Conservation (phyloP, 92 coral and sea anemone genomes). For the Paragorgia papillata region DNA sequence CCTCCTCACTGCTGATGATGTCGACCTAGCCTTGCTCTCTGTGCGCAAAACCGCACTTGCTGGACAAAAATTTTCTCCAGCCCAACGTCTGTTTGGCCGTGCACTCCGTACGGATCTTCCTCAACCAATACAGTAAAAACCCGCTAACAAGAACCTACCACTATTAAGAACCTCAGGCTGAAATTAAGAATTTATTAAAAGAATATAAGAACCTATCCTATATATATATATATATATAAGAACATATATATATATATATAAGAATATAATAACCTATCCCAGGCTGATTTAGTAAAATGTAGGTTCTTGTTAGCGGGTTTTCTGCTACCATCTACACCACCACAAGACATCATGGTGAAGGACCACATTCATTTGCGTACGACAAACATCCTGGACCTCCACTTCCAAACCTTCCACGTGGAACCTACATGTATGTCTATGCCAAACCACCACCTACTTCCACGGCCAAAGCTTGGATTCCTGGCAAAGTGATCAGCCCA, state of each 20-base stretch:
- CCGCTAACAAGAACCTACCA: too few species aligned
- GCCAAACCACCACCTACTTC: slow-evolving; percentile 62
- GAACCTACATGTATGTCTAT: slow-evolving; percentile 51
- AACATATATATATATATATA: too few species aligned
- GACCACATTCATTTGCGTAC: slow-evolving; percentile 41
- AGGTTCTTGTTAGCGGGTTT: too few species aligned
- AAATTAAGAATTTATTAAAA: too few species aligned
- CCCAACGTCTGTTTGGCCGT: slow-evolving; percentile 41
- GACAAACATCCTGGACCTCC: slow-evolving; percentile 55
- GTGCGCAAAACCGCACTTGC: slow-evolving; percentile 59
- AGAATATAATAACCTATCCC: too few species aligned
- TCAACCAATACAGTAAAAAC: too few species aligned
- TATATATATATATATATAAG: too few species aligned
- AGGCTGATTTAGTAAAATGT: too few species aligned
- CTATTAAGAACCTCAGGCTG: too few species aligned
- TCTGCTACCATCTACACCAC: slow-evolving; percentile 13
- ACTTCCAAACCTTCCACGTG: slow-evolving; percentile 41
- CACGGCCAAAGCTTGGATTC: slow-evolving; percentile 56
- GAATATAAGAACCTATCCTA: too few species aligned
- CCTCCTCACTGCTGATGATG: slow-evolving; percentile 56
- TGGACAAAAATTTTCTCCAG: slow-evolving; percentile 54
- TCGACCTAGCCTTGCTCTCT: slow-evolving; percentile 51
- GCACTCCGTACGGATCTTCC: slow-evolving; percentile 44
- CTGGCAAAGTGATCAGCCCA: slow-evolving; percentile 38
- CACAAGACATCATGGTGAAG: slow-evolving; percentile 46